phyloP scores from a whole-genome alignment of 2,888 invertebrate species.

The Drosophila melanosoma region DNA sequence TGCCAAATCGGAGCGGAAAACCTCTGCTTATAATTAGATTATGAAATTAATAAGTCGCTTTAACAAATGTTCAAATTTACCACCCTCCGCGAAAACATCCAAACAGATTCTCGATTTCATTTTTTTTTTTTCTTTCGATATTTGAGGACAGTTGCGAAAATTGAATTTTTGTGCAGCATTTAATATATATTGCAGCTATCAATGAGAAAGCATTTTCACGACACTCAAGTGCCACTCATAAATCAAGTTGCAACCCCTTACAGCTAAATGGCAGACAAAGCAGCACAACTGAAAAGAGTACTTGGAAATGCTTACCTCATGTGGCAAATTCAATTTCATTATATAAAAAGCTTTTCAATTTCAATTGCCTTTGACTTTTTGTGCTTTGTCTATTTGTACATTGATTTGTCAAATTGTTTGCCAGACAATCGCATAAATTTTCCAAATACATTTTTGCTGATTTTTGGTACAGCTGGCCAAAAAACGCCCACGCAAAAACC shows the following conservation, averaged over 20 bases:
- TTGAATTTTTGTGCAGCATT: slow-evolving; percentile 65
- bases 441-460: slow-evolving; percentile 13
- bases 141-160: slow-evolving; percentile 77
- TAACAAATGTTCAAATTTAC: slow-evolving; percentile 74
- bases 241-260: slow-evolving; percentile 72
- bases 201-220: slow-evolving; percentile 65
- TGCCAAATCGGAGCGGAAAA: slow-evolving; percentile 46
- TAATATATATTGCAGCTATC: slow-evolving; percentile 69
- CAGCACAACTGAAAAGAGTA: slow-evolving; percentile 2
- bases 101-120: background rate
- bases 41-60: slow-evolving; percentile 77
- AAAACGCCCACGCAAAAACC: slow-evolving; percentile 1
- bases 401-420: slow-evolving; percentile 55
- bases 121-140: slow-evolving; percentile 26
- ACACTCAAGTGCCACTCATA: slow-evolving; percentile 65
- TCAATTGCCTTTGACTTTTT: slow-evolving; percentile 28
- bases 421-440: slow-evolving; percentile 55
- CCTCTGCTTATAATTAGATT: slow-evolving; percentile 75
- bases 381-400: slow-evolving; percentile 27
- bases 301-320: slow-evolving; percentile 28
- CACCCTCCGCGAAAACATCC: slow-evolving; percentile 17
- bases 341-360: slow-evolving; percentile 71
- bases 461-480: slow-evolving; percentile 43
- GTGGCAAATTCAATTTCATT: slow-evolving; percentile 71
- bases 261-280: slow-evolving; percentile 3